Percentiles rank a stretch among this genome's conserved stretches.
Conservation (phyloP, 2,797 vertebrate species). For the Malacoctenus gilli region DNA sequence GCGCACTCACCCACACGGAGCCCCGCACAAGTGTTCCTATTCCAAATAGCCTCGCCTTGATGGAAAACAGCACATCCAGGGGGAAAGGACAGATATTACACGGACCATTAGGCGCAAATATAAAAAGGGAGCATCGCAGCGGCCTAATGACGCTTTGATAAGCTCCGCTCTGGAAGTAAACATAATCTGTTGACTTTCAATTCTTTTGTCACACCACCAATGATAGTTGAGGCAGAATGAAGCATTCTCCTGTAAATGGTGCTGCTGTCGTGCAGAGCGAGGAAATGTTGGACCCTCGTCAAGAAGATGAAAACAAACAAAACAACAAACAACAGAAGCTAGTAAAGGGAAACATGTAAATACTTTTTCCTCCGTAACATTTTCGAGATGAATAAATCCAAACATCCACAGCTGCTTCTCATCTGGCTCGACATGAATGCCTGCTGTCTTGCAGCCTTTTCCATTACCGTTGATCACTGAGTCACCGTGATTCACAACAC, state of each 20-base stretch:
- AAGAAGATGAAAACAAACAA: conserved; percentile 35
- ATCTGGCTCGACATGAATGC: conserved; percentile 44
- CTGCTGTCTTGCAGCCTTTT: conserved; percentile 37
- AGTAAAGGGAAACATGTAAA: conserved; percentile 49
- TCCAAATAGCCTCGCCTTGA: conserved; percentile 76
- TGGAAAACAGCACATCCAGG: conserved; percentile 76
- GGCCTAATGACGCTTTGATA: conserved; percentile 86
- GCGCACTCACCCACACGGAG: conserved; percentile 6
- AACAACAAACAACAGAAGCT: conserved; percentile 1
- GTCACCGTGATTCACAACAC: conserved; percentile 30
- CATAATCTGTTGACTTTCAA: conserved; percentile 86
- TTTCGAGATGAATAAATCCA: conserved; percentile 19
- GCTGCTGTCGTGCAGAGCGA: conserved; percentile 36
- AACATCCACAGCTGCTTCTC: conserved; percentile 42
- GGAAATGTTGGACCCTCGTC: conserved; percentile 38
- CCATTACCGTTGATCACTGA: conserved; percentile 47
- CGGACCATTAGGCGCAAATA: conserved; percentile 87
- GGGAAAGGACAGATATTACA: conserved; percentile 85
- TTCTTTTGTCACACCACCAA: conserved; percentile 77
- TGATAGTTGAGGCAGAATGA: conserved; percentile 73
- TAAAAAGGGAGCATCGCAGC: conserved; percentile 75
- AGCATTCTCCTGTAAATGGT: conserved; percentile 63
- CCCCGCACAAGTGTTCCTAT: conserved; percentile 67
- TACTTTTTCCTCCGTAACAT: conserved; percentile 33
- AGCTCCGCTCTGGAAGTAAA: conserved; percentile 83